Conservation (phyloP, 2,888 invertebrate species). For the Phaonia tiefii region DNA sequence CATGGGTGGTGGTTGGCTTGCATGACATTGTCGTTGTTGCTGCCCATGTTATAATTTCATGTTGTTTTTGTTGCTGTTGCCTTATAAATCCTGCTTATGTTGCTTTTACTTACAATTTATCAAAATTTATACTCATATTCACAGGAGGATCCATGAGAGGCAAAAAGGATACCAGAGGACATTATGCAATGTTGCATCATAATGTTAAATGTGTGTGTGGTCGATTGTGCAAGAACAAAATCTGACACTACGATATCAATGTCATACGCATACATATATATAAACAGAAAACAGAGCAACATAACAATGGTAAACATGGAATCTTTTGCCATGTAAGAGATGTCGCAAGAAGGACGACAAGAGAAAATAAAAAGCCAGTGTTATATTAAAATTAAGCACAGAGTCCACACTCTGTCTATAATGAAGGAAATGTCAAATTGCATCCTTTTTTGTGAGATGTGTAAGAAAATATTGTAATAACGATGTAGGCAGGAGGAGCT, state of each 20-base stretch:
- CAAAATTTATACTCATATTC: conserved; percentile 4
- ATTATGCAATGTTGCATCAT: conserved; percentile 56
- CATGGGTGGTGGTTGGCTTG: conserved; percentile 23
- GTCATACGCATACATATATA: conserved; percentile 55
- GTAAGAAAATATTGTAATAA: too few species aligned
- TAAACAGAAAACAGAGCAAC: conserved; percentile 12
- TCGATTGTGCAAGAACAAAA: conserved; percentile 20
- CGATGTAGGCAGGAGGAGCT: not conserved
- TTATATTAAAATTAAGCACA: conserved; percentile 28
- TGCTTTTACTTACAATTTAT: conserved; percentile 60
- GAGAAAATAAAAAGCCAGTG: not conserved
- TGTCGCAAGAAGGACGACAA: not conserved
- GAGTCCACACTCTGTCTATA: not conserved
- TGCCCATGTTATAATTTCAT: conserved; percentile 33
- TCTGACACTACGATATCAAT: conserved; percentile 63
- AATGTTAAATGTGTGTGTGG: conserved; percentile 23
- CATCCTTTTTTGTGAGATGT: not conserved
- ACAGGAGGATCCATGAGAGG: not conserved
- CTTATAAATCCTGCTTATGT: conserved; percentile 49
- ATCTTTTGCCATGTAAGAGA: conserved; percentile 16
- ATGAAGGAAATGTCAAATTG: conserved; percentile 17
- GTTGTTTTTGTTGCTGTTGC: conserved; percentile 42
- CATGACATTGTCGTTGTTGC: conserved; percentile 28
- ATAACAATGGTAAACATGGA: conserved; percentile 18
- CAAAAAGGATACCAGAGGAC: conserved; percentile 31